phyloP scores from a whole-genome alignment of 2,797 vertebrate genomes.

The Ataeniobius toweri region DNA sequence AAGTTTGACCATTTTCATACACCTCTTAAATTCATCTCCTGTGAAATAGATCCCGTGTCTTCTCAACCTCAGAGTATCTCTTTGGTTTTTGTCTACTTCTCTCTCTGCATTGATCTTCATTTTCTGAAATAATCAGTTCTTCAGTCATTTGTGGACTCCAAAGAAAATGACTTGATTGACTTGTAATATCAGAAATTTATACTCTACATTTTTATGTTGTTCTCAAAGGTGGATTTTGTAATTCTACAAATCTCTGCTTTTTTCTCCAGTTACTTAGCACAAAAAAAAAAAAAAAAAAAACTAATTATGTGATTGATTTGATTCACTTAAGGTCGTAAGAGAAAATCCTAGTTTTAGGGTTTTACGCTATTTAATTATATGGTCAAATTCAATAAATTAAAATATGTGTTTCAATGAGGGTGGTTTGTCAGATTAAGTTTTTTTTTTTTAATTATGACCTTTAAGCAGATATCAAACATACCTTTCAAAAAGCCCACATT shows the following conservation, averaged over 20 bases:
- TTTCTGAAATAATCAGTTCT: conserved; percentile 4
- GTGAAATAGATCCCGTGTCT: neutral
- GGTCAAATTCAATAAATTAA: too few species aligned
- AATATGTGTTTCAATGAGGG: too few species aligned
- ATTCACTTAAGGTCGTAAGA: neutral
- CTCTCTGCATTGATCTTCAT: neutral
- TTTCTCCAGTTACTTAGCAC: neutral
- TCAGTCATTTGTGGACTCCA: neutral
- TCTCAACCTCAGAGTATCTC: neutral
- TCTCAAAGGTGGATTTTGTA: neutral
- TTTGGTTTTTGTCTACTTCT: too few species aligned
- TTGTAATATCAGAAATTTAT: neutral
- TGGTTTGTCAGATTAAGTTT: too few species aligned
- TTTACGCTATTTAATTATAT: neutral
- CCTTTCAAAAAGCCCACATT: too few species aligned
- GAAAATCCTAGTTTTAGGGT: neutral
- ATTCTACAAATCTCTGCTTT: neutral
- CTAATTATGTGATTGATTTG: neutral
- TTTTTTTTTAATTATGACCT: too few species aligned
- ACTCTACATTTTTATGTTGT: neutral
- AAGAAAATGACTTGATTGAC: neutral
- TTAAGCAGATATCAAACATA: too few species aligned
- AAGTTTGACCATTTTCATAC: neutral
- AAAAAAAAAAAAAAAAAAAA: neutral
- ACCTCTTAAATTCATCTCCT: neutral